Base-by-base conservation (phyloP, 2,888 invertebrate genomes). In the Tupiocoris notatus region DNA sequence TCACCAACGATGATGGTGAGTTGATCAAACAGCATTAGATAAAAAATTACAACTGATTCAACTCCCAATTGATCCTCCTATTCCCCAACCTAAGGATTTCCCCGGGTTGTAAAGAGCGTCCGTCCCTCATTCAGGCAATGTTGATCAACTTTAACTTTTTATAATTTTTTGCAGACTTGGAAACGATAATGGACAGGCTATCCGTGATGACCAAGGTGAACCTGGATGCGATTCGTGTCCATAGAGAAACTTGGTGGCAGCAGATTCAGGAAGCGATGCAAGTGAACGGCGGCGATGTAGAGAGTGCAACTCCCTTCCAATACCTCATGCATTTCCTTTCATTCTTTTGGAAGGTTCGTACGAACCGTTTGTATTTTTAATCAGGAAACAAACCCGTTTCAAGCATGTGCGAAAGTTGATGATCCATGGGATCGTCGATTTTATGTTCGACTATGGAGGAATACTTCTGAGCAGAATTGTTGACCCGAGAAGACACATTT, bases 251-350 rank as follows among this genome's bases (percentile, higher is more conserved):
- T 0, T 88, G 86, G 85, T 82, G 83, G 12, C 83, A 84, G 75
- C 87, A 88, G 82, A 85, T 88, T 79, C 83, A 85, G 71, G 85
- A 86, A 70, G 88, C 88, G 1, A 82, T 85, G 83, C 87, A 86
- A 65, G 88, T 88, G 12, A 88, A 88, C 79, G 88, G 88, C 1
- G 88, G 88, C 1, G 88, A 88, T 80, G 79, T 88, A 0, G 86
- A 86, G 58, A 85, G 84, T 77, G 88, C 88, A 0, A 84, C 86
- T 9, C 80, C 84, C 61, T 61, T 82, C n/a, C 87, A 88, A 81
- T 88, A 88, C 80, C 77, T 88, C 25, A 82, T 88, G 81, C 89
- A 89, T 81, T 86, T 88, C 81, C 78, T 87, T 3, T 85, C 87
- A 0, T 88, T 88, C 81, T 86, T 85, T 57, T 88, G 87, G 87